Percentiles rank a stretch among this genome's conserved stretches.
Evolutionary conservation across 2,113 vertebrate species (phyloP).

Genomic region (Marmota monax): DNA sequence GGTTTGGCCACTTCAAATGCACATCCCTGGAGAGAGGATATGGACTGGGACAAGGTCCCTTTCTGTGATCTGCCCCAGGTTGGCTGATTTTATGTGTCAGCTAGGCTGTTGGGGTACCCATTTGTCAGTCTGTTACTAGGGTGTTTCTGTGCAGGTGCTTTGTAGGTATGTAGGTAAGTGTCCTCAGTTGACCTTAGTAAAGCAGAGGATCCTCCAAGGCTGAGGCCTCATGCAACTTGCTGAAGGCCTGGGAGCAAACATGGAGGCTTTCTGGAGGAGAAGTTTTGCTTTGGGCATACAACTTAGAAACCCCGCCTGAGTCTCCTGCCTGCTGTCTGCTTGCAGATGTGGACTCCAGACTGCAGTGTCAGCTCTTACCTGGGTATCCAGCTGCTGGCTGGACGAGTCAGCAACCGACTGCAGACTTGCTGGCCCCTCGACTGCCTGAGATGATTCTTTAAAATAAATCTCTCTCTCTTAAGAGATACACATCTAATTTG

Average conservation of each 20-base stretch:
- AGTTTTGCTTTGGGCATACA: not conserved
- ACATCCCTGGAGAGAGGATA: not conserved
- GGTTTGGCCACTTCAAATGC: not conserved
- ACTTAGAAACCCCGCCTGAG: not conserved
- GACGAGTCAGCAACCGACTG: not conserved
- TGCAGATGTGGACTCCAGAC: not conserved
- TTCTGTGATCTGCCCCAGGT: accelerated
- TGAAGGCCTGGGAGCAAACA: not conserved
- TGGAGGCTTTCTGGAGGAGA: not conserved
- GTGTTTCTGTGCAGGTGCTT: not conserved
- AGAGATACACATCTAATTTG: not conserved
- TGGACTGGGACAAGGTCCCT: accelerated
- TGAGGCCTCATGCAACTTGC: not conserved
- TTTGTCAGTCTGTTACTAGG: not conserved
- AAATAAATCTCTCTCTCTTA: not conserved
- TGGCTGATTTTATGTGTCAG: not conserved
- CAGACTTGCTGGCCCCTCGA: not conserved
- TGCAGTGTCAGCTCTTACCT: not conserved
- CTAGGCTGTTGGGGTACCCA: not conserved
- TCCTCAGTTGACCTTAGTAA: not conserved
- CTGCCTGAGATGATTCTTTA: not conserved
- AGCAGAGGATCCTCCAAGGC: not conserved
- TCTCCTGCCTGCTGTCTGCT: not conserved
- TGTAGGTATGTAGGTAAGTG: not conserved
- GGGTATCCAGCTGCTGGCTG: not conserved